phyloP scores from a whole-genome alignment of 1,140 invertebrate species.

The Cyphomyrmex costatus region DNA sequence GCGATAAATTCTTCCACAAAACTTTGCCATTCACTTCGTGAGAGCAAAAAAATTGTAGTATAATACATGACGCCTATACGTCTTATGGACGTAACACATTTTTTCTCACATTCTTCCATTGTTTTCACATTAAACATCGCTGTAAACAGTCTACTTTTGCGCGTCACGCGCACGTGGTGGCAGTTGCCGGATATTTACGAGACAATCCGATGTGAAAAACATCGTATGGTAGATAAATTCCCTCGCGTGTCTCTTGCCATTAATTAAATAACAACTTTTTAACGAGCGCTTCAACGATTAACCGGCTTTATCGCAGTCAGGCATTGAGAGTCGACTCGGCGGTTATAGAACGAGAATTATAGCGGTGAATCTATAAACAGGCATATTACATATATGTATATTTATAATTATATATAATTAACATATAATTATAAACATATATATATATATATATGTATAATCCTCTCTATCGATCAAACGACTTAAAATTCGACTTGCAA shows the following conservation, averaged over 20 bases:
- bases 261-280: slow-evolving; percentile 60
- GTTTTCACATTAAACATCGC: not conserved
- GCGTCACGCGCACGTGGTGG: slow-evolving; percentile 5
- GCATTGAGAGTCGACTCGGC: not conserved
- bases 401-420: not conserved
- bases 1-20: not conserved
- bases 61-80: not conserved
- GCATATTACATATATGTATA: not conserved
- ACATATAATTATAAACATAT: no score
- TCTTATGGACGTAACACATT: not conserved
- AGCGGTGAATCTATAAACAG: no score
- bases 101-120: not conserved
- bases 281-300: slow-evolving; percentile 41
- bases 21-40: not conserved
- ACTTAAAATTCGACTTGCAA: slow-evolving; percentile 58
- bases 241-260: slow-evolving; percentile 13
- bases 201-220: slow-evolving; percentile 51
- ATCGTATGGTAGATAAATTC: slow-evolving; percentile 38
- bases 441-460: slow-evolving; percentile 4
- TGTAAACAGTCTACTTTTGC: slow-evolving; percentile 21
- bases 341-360: slow-evolving; percentile 8
- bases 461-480: slow-evolving; percentile 18
- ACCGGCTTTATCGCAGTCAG: not conserved
- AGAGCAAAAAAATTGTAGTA: not conserved
- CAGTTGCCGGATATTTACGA: slow-evolving; percentile 47